phyloP scores from a whole-genome alignment of 1,140 invertebrate genomes.

The Hycleus phaleratus region DNA sequence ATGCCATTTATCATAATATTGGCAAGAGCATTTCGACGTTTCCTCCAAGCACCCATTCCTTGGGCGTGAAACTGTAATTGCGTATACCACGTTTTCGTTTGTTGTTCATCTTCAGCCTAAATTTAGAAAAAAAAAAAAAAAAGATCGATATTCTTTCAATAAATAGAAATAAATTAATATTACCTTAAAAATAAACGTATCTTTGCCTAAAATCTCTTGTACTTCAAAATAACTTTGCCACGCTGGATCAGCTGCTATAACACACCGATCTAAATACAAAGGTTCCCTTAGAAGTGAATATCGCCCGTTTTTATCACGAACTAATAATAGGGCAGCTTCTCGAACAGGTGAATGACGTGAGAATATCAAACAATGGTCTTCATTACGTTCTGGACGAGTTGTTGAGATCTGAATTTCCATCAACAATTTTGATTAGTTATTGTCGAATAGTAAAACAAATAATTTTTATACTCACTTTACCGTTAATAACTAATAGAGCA shows the following conservation, averaged over 20 bases:
- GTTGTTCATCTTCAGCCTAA: conserved; percentile 78
- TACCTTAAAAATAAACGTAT: conserved; percentile 93
- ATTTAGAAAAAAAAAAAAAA: no score
- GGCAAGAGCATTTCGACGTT: conserved; percentile 81
- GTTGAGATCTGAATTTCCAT: conserved; percentile 7
- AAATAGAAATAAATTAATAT: neutral
- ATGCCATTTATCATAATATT: conserved; percentile 95
- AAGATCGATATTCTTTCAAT: neutral
- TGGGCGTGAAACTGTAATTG: conserved; percentile 84
- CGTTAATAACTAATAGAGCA: conserved; percentile 79
- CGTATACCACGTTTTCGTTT: conserved; percentile 81
- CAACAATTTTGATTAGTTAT: neutral
- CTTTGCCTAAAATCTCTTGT: conserved; percentile 86
- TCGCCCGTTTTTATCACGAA: conserved; percentile 84
- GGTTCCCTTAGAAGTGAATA: conserved; percentile 83
- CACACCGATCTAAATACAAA: conserved; percentile 80
- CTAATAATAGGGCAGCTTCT: conserved; percentile 78
- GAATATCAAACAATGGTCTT: conserved; percentile 46
- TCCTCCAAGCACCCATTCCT: conserved; percentile 84
- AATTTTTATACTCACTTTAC: conserved; percentile 56
- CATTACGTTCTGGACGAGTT: conserved; percentile 29
- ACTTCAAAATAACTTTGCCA: conserved; percentile 92
- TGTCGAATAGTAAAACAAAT: neutral
- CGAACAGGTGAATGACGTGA: conserved; percentile 60
- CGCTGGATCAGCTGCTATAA: conserved; percentile 77